These are phyloP conservation scores for Muscicapa striata DNA, from an alignment of 2,797 vertebrate genomes.

Conservation along the genomic window DNA sequence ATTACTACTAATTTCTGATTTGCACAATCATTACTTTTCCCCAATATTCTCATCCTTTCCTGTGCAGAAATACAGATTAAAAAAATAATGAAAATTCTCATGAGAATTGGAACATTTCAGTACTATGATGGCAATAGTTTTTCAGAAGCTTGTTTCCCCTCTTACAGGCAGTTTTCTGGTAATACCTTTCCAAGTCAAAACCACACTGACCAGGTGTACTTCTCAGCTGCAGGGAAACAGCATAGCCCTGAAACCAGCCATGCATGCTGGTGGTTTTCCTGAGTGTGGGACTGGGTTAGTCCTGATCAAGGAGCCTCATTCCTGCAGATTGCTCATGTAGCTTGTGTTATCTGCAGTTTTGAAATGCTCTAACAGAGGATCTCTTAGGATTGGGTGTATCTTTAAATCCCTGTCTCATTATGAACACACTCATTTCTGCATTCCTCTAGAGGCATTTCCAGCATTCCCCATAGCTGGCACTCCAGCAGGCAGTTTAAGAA, in stretches of 20 bases:
- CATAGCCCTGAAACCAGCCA: accelerated
- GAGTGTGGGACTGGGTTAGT: not conserved
- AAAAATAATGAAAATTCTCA: not conserved
- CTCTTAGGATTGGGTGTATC: not conserved
- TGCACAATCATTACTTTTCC: not conserved
- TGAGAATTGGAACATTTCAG: not conserved
- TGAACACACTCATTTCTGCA: accelerated
- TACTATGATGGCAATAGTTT: not conserved
- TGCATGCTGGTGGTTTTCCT: not conserved
- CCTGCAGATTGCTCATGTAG: not conserved
- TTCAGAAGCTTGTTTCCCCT: not conserved
- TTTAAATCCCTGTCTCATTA: not conserved
- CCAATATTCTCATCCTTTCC: not conserved
- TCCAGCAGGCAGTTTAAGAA: not conserved
- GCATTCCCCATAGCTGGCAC: no score
- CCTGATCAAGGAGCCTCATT: not conserved
- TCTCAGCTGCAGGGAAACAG: not conserved
- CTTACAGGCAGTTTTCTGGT: not conserved
- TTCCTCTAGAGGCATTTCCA: not conserved
- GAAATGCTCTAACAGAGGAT: not conserved
- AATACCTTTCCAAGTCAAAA: not conserved
- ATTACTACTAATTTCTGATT: not conserved
- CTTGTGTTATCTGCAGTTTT: not conserved
- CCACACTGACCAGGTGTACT: accelerated
- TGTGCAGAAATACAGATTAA: not conserved